Conservation (phyloP, 1,140 invertebrate species). For the Drosophila grimshawi region DNA sequence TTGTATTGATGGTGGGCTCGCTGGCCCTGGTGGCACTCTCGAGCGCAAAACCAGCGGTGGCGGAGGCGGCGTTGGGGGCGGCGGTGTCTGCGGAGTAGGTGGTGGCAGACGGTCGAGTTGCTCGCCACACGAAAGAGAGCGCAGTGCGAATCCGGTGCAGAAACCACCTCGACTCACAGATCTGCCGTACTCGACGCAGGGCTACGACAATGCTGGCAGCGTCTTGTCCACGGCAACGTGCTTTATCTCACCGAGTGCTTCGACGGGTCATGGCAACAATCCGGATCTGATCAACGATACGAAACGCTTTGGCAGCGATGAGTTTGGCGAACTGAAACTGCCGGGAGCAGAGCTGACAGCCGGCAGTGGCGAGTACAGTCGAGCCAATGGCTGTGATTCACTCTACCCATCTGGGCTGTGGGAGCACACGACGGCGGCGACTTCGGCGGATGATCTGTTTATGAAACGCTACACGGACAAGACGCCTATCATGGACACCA, state of each 20-base stretch:
- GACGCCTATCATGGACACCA: constrained; percentile 89
- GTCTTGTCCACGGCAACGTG: constrained; percentile 86
- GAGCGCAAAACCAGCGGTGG: constrained; percentile 72
- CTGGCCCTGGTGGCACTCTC: constrained; percentile 32
- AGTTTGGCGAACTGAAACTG: constrained; percentile 78
- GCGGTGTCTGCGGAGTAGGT: neutral
- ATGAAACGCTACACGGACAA: constrained; percentile 89
- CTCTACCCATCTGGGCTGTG: constrained; percentile 90
- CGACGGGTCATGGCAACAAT: constrained; percentile 88
- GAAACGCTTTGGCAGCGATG: constrained; percentile 86
- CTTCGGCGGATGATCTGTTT: constrained; percentile 84
- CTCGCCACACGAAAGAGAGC: constrained; percentile 82
- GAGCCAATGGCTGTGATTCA: constrained; percentile 88
- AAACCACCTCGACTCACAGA: constrained; percentile 89
- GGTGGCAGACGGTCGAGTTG: constrained; percentile 4
- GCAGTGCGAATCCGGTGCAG: constrained; percentile 88
- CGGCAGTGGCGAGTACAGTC: constrained; percentile 88
- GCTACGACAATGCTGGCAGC: constrained; percentile 87
- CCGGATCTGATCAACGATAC: constrained; percentile 93
- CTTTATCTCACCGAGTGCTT: constrained; percentile 89
- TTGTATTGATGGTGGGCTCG: constrained; percentile 55
- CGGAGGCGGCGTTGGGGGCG: neutral
- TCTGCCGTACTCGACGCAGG: constrained; percentile 87
- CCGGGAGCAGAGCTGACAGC: constrained; percentile 46
- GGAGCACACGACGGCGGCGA: constrained; percentile 84